These are phyloP conservation scores for Galaxias olidus DNA, from an alignment of 2,797 vertebrate genomes.

Conservation along the genomic window DNA sequence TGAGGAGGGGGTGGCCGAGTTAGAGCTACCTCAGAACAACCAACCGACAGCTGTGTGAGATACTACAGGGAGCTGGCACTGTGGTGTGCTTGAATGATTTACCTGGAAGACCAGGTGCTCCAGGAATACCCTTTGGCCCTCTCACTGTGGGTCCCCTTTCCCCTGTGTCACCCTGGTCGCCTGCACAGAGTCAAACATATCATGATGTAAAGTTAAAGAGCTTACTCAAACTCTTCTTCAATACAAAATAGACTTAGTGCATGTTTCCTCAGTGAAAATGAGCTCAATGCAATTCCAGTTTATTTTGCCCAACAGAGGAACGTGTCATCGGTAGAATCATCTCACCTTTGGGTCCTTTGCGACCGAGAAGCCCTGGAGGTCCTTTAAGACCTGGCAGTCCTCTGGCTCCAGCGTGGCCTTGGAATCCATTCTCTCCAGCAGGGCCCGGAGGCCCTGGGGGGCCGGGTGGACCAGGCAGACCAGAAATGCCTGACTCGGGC, in stretches of 20 bases:
- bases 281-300: too few species aligned
- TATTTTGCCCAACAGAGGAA: too few species aligned
- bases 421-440: slow-evolving; percentile 88
- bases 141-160: slow-evolving; percentile 84
- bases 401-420: slow-evolving; percentile 87
- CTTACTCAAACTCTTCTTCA: too few species aligned
- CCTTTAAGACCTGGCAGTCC: slow-evolving; percentile 94
- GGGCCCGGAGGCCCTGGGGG: slow-evolving; percentile 84
- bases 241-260: too few species aligned
- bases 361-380: slow-evolving; percentile 84
- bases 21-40: background rate
- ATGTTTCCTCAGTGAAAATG: too few species aligned
- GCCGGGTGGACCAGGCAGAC: slow-evolving; percentile 87
- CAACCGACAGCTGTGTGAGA: background rate
- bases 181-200: slow-evolving; percentile 57
- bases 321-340: too few species aligned
- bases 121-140: slow-evolving; percentile 87
- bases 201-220: too few species aligned
- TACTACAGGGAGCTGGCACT: background rate
- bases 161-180: slow-evolving; percentile 90
- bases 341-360: slow-evolving; percentile 90
- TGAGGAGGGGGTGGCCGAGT: slow-evolving; percentile 53
- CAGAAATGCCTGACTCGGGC: slow-evolving; percentile 85
- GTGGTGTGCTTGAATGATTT: slow-evolving; percentile 19
- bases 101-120: slow-evolving; percentile 89